Conservation (phyloP, 2,888 invertebrate species). For the Cotesia congregata region DNA sequence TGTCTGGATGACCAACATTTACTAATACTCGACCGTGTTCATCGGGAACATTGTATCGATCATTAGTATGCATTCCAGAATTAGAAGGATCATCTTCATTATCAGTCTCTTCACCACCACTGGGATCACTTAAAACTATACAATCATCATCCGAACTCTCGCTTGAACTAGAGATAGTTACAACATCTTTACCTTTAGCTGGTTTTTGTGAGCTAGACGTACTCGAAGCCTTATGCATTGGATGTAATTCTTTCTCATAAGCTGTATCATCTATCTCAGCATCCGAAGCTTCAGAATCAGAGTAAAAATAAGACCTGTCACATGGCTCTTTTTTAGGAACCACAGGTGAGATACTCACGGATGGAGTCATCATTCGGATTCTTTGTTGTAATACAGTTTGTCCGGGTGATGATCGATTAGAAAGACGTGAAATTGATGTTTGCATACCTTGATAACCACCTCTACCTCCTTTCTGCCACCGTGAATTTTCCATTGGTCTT, state of each 20-base stretch:
- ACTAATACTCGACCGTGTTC: conserved; percentile 89
- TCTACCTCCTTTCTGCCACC: conserved; percentile 65
- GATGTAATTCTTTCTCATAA: conserved; percentile 62
- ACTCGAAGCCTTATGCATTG: conserved; percentile 55
- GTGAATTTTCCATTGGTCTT: conserved; percentile 61
- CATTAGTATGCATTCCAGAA: conserved; percentile 94
- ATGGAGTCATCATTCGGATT: conserved; percentile 72
- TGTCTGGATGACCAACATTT: conserved; percentile 92
- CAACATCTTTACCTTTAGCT: conserved; percentile 73
- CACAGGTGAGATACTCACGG: conserved; percentile 72
- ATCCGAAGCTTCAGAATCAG: conserved; percentile 68
- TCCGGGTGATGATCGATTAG: conserved; percentile 54
- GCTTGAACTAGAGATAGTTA: conserved; percentile 82
- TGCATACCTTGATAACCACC: conserved; percentile 58
- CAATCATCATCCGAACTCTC: conserved; percentile 87
- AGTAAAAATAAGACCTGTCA: conserved; percentile 63
- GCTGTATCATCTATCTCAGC: conserved; percentile 60
- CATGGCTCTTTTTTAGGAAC: conserved; percentile 66
- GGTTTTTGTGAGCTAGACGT: conserved; percentile 58
- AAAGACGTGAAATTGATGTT: conserved; percentile 64
- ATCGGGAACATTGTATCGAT: conserved; percentile 91
- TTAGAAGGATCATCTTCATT: conserved; percentile 90
- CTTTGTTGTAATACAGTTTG: conserved; percentile 61
- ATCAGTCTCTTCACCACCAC: conserved; percentile 84
- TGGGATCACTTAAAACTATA: conserved; percentile 87